Base-by-base conservation (phyloP, 2,113 vertebrate species). In the Harpagus bidentatus region DNA sequence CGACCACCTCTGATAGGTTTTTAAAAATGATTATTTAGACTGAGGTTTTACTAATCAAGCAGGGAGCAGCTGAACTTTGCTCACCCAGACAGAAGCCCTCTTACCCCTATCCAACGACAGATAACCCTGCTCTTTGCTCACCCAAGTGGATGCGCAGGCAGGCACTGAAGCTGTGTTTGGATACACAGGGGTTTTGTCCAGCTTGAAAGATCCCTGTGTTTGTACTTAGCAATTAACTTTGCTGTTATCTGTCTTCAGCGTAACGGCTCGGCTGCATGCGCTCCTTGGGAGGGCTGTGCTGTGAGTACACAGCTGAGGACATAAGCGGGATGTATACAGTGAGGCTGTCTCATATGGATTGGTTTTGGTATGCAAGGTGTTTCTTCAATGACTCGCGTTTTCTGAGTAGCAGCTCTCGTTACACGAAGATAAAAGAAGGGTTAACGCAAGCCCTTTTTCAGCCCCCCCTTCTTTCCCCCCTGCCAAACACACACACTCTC, bases 21-120 rank as follows among this genome's bases (percentile, higher is more conserved):
- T 77, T 34, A 23, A 40, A 80, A 90, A n/a, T 38, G 1, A 50
- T 95, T 97, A 93, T 93, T 94, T 95, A 96, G 95, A 95, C 95
- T 95, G 76, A 93, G 89, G 81, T 81, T 97, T 96, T 55, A 28
- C 69, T 95, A 94, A 91, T 95, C 92, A 91, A 79, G 61, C 34
- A 81, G 42, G 67, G 91, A 87, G 86, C 71, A 86, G 84, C 61
- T 84, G 93, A 96, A 95, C 95, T 97, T 94, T 93, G 48, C 52
- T 71, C 72, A 47, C 14, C 29, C 82, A 96, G 93, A 95, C 95
- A 96, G 85, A 86, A 95, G 79, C 80, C 90, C 94, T 96, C 86
- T 95, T 56, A 93, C 90, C 93, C 79, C 43, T 70, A 87, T 93
- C 61, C 69, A 34, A 18, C 0, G 1, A 59, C 48, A 95, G 95